Evolutionary conservation across 2,888 invertebrate genomes (phyloP), one percentile per base, ranked within the genome.

Genomic region (Venustoraphidia nigricollis): DNA sequence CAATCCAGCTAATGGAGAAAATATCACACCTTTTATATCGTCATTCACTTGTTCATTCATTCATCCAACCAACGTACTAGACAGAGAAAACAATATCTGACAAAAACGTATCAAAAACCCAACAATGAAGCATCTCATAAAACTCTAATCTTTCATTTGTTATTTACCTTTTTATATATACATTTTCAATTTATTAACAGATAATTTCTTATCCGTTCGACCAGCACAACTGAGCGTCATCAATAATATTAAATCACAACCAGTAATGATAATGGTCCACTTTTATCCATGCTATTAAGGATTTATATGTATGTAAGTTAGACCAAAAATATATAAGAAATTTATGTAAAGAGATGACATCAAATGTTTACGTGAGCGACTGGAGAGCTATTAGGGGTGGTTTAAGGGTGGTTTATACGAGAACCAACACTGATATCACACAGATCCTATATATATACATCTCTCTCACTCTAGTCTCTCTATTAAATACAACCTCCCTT

Each of bases 71-170:
- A 27, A 27, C 27, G 27, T 27, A 6, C 17, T 27, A 27, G 27
- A 27, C 27, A 27, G 27, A 27, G 27, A 27, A 27, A 27, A 27
- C 3, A 27, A 27, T 17, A 27, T 27, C 27, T 27, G 27, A 27
- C 27, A 27, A 27, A 27, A 27, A 27, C 27, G 27, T 27, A 27
- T 27, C 27, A 27, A 27, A 27, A 27, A 27, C 27, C 27, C 27
- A 27, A 27, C 27, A 27, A 27, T 27, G 27, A 27, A 27, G 27
- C 27, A 27, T 27, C 27, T 41, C 13, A 6, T 41, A 44, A 45
- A 45, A 45, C 37, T 17, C 45, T 45, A 45, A 45, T 45, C 45
- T 45, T 45, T 45, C 45, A 45, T 45, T 45, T 45, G 37, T 45
- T 45, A 45, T 45, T 45, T 45, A 45, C 37, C 45, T 45, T 45